phyloP scores from a whole-genome alignment of 2,797 vertebrate species.

The Amblyraja radiata region DNA sequence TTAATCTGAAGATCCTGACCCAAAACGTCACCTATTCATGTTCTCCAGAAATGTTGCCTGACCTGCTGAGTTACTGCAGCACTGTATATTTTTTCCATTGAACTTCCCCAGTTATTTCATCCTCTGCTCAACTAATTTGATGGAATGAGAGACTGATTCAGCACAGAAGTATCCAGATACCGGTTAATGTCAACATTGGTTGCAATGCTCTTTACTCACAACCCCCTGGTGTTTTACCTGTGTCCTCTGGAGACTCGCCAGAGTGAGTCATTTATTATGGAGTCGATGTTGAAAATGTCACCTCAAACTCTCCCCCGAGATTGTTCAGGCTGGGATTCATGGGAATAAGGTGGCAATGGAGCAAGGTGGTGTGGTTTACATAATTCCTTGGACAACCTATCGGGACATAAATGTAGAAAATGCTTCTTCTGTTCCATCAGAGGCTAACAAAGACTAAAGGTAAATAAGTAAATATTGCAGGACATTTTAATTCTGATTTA shows the following conservation, averaged over 20 bases:
- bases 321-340: not conserved
- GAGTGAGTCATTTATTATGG: not conserved
- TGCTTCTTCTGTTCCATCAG: constrained; percentile 55
- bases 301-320: not conserved
- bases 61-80: too few species aligned
- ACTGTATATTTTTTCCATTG: not conserved
- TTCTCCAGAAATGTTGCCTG: too few species aligned
- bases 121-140: not conserved
- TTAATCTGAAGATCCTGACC: too few species aligned
- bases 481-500: not conserved
- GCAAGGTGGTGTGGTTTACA: not conserved
- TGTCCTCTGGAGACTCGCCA: not conserved
- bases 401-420: not conserved
- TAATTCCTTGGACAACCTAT: too few species aligned
- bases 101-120: not conserved
- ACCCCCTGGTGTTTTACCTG: not conserved
- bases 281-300: not conserved
- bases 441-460: constrained; percentile 39
- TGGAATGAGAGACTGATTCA: not conserved
- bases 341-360: not conserved
- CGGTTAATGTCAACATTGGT: not conserved
- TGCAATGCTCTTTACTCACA: not conserved
- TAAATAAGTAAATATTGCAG: constrained; percentile 40
- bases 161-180: not conserved
- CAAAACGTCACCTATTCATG: too few species aligned